Base-by-base conservation (phyloP, 2,113 vertebrate genomes). In the Aphyosemion australe region DNA sequence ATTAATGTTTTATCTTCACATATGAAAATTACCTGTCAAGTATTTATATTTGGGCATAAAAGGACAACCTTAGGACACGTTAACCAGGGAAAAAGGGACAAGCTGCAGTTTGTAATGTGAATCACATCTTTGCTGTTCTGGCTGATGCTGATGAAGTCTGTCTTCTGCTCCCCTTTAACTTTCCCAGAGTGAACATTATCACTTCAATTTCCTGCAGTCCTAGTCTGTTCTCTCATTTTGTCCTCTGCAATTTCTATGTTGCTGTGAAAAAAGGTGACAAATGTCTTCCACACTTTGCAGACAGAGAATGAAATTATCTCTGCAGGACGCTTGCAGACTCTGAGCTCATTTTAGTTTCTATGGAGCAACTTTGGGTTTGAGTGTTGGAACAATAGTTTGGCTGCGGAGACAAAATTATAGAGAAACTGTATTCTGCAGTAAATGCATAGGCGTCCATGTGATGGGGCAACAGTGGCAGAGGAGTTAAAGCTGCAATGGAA, bases 181-280 rank as follows among this genome's bases (percentile, higher is more conserved):
- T 57, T 66, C 57, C 65, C 43, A 53, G 54, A 71, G n/a, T 12
- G 69, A 71, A 1, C 55, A 61, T 69, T 72, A 61, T 63, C 48
- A 3, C 52, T 57, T 74, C 59, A 61, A 61, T 74, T 57, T 77
- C 69, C 61, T 42, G 13, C 6, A 56, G 51, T 73, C 65, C 57
- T n/a, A 8, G 59, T 64, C 65, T 71, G 11, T 65, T 12, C 63
- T 64, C 53, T 72, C 56, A 56, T 76, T 57, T 60, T 37, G 12
- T 72, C 42, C 68, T 64, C 39, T 42, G 37, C 77, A 64, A 45
- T 78, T 75, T 67, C 4, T 43, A 12, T 18, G 68, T 39, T 13
- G 54, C 50, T 67, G 80, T 31, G 57, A 72, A 78, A 80, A 65
- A 56, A 59, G 58, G 48, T 42, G 52, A 76, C 65, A 73, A 75